Base-by-base conservation (phyloP, 2,113 vertebrate species). In the Gopherus evgoodei region DNA sequence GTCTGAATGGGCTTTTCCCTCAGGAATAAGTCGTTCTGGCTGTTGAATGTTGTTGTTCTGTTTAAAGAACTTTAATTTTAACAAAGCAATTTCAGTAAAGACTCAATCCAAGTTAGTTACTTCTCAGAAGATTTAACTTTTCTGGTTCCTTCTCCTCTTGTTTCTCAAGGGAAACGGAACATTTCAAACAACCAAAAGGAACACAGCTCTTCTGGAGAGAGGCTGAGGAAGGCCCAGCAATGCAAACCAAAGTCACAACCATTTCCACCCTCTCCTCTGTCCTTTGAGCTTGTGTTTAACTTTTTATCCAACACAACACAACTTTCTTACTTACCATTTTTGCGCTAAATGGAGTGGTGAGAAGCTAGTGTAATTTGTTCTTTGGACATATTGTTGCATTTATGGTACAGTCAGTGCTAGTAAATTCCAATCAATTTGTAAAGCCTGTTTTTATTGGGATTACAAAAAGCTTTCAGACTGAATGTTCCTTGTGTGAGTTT, bases 361-460 rank as follows among this genome's bases (percentile, higher is more conserved):
- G 49, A 27, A 8, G 24, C 9, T 13, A 29, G 14, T 56, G 50
- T 87, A 42, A 9, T 57, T 88, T 84, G 38, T 88, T 81, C 53
- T 81, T 24, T 76, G 47, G 65, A 50, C n/a, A 14, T 57, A 16
- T n/a, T 90, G 69, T 62, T 94, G 27, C 91, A 91, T 78, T 13
- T 35, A 19, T n/a, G 49, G 14, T 42, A 10, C 29, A 57, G 0
- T 44, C 0, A 0, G 11, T 84, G 90, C 86, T 42, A 13, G 1
- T 59, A 92, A 87, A 65, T 79, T 78, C 25, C 56, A 62, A 75
- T 89, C 78, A 19, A 75, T 91, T 80, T 83, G 21, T 21, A 3
- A 44, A 93, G 65, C 79, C 52, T 4, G 0, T 93, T 96, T 87
- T 54, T 24, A 6, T 9, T 84, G 54, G 14, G 9, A 52, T 80